Percentiles rank a stretch among this genome's conserved stretches.
Conservation (phyloP, 2,113 vertebrate species). For the Onychostruthus taczanowskii region DNA sequence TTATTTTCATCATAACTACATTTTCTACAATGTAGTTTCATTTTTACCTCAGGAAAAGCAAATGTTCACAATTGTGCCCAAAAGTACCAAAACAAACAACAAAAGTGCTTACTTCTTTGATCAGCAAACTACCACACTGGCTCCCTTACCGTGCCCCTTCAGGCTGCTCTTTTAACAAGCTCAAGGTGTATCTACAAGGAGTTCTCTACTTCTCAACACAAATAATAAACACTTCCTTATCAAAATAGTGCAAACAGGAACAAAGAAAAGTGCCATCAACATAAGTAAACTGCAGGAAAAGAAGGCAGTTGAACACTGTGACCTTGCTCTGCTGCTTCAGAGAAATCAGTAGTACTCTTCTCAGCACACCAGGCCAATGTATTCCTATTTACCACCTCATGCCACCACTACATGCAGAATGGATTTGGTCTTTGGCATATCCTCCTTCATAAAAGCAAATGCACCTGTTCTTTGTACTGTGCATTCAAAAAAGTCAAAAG, state of each 20-base stretch:
- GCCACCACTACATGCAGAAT: neutral
- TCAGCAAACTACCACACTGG: neutral
- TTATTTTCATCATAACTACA: neutral
- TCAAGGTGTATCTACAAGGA: neutral
- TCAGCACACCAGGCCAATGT: neutral
- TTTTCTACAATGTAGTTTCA: neutral
- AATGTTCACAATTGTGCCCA: neutral
- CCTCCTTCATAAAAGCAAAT: neutral
- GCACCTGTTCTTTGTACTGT: neutral
- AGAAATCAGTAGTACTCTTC: slow-evolving; percentile 48
- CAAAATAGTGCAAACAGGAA: slow-evolving; percentile 61
- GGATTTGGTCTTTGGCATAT: neutral
- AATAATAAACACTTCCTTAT: neutral
- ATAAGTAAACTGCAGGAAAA: slow-evolving; percentile 6
- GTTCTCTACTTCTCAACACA: neutral
- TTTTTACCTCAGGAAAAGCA: neutral
- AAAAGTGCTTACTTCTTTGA: slow-evolving; percentile 12
- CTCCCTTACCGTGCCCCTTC: neutral
- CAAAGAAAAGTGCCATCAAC: slow-evolving; percentile 33
- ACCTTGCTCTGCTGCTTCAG: neutral
- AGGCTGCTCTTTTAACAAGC: neutral
- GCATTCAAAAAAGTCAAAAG: neutral
- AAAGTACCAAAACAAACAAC: slow-evolving; percentile 15
- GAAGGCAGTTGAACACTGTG: neutral
- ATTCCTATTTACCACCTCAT: neutral